Evolutionary conservation across 2,888 invertebrate species (phyloP), one percentile per base, ranked within the genome.

Genomic region (Acrocyrtus sp.): DNA sequence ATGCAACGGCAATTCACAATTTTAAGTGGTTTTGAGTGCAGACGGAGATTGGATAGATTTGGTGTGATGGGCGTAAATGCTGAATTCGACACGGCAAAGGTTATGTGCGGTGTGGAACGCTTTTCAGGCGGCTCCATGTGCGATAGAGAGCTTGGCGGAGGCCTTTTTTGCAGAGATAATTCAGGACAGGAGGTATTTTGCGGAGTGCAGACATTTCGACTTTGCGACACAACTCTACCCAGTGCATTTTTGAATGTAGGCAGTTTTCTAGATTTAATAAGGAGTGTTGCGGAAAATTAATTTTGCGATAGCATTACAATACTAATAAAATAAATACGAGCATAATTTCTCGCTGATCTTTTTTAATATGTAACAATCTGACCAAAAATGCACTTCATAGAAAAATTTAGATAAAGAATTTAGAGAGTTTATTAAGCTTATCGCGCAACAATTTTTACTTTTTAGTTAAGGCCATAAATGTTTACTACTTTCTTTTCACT

Each of bases 131-230:
- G 68, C 4, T 53, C 53, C 0, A 5, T 24, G 2, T 68, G 68
- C 27, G 61, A 68, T 47, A 51, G 68, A 45, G 68, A 68, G 15
- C 17, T 60, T 3, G 68, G 68, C 1, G 68, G 68, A 3, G 68
- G 60, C 0, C 19, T 68, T 0, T 27, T 54, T 8, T 68, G 68
- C 12, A 34, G 24, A 12, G 66, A 21, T 8, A 4, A 19, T 15
- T 6, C 3, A 1, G 54, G 54, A 2, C 1, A 65, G 12, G 56
- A 65, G 0, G 39, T 48, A 1, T 27, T 68, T 0, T 68, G 68
- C 39, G 68, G 68, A 17, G 68, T 68, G 10, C 68, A 60, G 45
- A n/a, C 19, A 0, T 68, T 68, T 19, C 12, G 60, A 24, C 15
- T 60, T 0, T 68, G 68, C 47, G 26, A 45, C 8, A 34, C 47